These are phyloP conservation scores for Synergus laeviventris DNA, from an alignment of 2,888 invertebrate genomes.

Conservation along the genomic window DNA sequence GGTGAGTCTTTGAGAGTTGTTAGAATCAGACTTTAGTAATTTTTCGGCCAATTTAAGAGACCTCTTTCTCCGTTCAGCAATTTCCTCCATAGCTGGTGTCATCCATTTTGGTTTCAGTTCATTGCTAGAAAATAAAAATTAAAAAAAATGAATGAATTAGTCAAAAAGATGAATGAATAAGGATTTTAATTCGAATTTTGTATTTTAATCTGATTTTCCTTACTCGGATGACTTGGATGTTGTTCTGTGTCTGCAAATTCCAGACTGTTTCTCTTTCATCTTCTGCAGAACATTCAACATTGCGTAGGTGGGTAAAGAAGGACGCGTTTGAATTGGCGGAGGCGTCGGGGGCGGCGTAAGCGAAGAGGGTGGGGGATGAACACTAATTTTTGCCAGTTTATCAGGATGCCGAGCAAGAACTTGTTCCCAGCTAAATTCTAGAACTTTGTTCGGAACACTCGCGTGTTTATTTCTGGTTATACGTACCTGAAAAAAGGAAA, in stretches of 20 bases:
- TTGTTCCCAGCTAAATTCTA: conserved; percentile 76
- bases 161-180: not conserved
- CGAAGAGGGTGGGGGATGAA: conserved; percentile 63
- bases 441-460: conserved; percentile 57
- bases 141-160: conserved; percentile 35
- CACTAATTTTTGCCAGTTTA: conserved; percentile 72
- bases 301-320: conserved; percentile 81
- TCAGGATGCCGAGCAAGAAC: conserved; percentile 76
- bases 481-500: conserved; percentile 62
- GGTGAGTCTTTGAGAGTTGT: conserved; percentile 61
- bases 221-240: conserved; percentile 66
- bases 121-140: conserved; percentile 51
- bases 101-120: conserved; percentile 70
- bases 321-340: conserved; percentile 67
- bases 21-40: conserved; percentile 43
- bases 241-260: conserved; percentile 62
- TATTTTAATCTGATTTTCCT: conserved; percentile 48
- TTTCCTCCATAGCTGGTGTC: conserved; percentile 73
- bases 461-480: conserved; percentile 70
- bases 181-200: not conserved
- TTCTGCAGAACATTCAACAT: conserved; percentile 83
- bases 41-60: conserved; percentile 43
- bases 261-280: conserved; percentile 78
- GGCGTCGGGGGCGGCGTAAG: conserved; percentile 66
- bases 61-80: conserved; percentile 66